These are phyloP conservation scores for Ardeotis arabs DNA, from an alignment of 2,113 vertebrate genomes.

Conservation along the genomic window DNA sequence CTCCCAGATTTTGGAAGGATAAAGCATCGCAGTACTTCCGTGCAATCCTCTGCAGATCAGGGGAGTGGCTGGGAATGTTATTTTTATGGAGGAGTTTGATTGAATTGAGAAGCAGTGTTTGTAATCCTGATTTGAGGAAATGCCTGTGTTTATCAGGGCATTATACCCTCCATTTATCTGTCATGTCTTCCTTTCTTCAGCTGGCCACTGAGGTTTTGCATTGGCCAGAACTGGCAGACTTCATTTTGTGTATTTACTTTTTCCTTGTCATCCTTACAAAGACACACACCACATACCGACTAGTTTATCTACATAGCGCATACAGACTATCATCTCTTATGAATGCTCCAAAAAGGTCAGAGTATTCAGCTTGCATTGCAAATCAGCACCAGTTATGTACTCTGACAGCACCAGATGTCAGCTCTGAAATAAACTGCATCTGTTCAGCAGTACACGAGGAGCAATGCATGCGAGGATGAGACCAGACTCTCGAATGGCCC, in stretches of 20 bases:
- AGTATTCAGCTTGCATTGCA: constrained; percentile 53
- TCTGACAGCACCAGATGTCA: constrained; percentile 70
- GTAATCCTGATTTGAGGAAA: background rate
- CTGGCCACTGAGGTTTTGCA: background rate
- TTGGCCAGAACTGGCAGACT: background rate
- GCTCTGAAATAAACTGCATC: constrained; percentile 52
- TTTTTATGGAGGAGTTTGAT: background rate
- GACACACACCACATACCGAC: background rate
- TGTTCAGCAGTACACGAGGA: constrained; percentile 1
- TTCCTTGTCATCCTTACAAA: background rate
- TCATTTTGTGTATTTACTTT: background rate
- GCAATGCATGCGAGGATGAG: background rate
- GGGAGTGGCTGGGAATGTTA: background rate
- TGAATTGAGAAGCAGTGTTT: background rate
- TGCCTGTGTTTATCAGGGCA: background rate
- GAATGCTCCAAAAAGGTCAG: constrained; percentile 30
- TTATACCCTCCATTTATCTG: background rate
- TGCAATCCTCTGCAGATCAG: background rate
- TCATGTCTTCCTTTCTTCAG: background rate
- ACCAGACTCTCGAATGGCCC: background rate
- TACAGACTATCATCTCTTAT: background rate
- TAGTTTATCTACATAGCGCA: background rate
- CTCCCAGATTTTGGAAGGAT: background rate
- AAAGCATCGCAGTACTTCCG: background rate
- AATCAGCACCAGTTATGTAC: constrained; percentile 53